Base-by-base conservation (phyloP, 2,888 invertebrate species). In the Eupsilia transversa region DNA sequence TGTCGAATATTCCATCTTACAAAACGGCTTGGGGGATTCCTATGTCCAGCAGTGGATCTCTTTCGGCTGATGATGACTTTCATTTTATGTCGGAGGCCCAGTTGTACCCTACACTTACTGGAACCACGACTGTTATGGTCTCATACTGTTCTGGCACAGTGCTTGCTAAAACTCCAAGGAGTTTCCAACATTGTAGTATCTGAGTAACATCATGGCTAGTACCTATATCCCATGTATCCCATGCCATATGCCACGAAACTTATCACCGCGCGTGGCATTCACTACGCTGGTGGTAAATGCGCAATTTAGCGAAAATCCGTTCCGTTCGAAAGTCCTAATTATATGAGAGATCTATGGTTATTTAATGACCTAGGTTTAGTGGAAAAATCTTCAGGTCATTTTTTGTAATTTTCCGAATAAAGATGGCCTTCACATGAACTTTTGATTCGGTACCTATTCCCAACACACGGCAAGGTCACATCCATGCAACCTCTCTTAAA, bases 1-100 rank as follows among this genome's bases (percentile, higher is more conserved):
- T n/a, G 41, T 43, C 20, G 35, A 27, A 67, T 56, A 66, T 33
- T 33, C 74, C 20, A 76, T 64, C 41, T 41, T n/a, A 7, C 5
- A 30, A 59, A 38, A 59, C 10, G 10, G 17, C 0, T 52, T 20
- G 6, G 33, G 33, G 23, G 59, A 12, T 3, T 23, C n/a, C n/a
- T 64, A 23, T 46, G 5, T 49, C 23, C 17, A n/a, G 2, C 46
- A 1, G 46, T 43, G 17, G 17, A 43, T 6, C 17, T 49, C 9
- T 30, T 5, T 57, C 57, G 4, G 17, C 3, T 30, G 46, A 23
- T 30, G 6, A 7, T 43, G 33, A 33, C 12, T 69, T 69, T 4
- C 6, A 23, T 30, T 41, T 10, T 14, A n/a, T 20, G 23, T 20
- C 41, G 30, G 5, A 59, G 10, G 1, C 14, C 7, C 14, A 27